Evolutionary conservation across 2,113 vertebrate species (phyloP).

Genomic region (Tachuris rubrigastra): DNA sequence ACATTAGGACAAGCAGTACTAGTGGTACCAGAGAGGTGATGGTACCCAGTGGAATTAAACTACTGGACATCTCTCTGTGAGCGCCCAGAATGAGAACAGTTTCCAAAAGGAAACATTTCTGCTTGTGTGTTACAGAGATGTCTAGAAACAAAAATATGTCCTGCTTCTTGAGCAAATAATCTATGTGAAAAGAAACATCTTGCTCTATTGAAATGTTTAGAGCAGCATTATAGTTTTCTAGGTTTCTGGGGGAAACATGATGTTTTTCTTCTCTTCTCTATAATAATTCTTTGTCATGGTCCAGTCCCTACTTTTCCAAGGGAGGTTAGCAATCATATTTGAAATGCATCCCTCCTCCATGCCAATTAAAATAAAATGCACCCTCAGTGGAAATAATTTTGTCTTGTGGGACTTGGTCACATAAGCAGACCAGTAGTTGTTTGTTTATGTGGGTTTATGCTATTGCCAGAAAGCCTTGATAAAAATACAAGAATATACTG

Average conservation of each 20-base stretch:
- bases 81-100: not conserved
- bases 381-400: conserved; percentile 36
- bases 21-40: not conserved
- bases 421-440: not conserved
- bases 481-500: conserved; percentile 11
- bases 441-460: conserved; percentile 27
- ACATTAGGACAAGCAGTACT: not conserved
- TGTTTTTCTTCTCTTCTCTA: not conserved
- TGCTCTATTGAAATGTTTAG: not conserved
- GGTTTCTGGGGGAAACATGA: not conserved
- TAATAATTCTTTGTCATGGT: not conserved
- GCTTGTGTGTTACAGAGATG: not conserved
- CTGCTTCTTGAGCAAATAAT: not conserved
- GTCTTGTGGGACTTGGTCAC: not conserved
- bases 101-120: not conserved
- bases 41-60: not conserved
- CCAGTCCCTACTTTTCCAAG: not conserved
- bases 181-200: not conserved
- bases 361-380: conserved; percentile 27
- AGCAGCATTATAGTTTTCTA: not conserved
- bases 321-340: not conserved
- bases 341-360: not conserved
- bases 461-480: conserved; percentile 38
- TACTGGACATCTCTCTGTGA: not conserved
- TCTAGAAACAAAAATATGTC: not conserved